Base-by-base conservation (phyloP, 2,888 invertebrate species). In the Drosophila diplacantha region DNA sequence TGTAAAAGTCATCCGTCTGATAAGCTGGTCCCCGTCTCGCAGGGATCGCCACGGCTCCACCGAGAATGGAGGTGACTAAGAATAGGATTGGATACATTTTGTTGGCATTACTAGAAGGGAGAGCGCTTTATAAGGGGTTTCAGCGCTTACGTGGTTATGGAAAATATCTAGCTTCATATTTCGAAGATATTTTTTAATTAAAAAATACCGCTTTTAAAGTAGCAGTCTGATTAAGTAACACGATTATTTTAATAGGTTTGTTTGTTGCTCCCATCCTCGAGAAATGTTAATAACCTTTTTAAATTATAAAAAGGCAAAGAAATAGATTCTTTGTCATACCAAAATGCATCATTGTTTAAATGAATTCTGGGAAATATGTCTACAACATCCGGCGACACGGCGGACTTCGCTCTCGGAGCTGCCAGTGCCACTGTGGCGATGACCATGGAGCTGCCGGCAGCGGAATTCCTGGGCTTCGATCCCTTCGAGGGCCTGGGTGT, bases 381-480 rank as follows among this genome's bases (percentile, higher is more conserved):
- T 41, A 20, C 14, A 14, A 90, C 90, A 2, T 87, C 90, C 1
- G 93, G 93, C 0, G 91, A 91, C 16, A 90, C 92, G 55, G 91
- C 91, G 67, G 93, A 93, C 70, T 93, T 91, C 85, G 91, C 91
- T 4, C 90, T 91, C 81, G 90, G 84, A 2, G 87, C 88, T 4
- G 69, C 67, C 1, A 74, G 81, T 41, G 81, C 53, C 1, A 68
- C 59, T 2, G 70, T 81, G 39, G 75, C 83, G 24, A 83, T 83
- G 14, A 92, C 92, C 0, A 89, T 91, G 70, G 93, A 93, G 81
- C 78, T 93, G 41, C 92, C 93, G 0, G 91, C 91, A 34, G 90
- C 91, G 5, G 64, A 73, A 0, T 64, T 63, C 44, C 73, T 78
- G 1, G 83, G 92, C 0, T 93, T 93, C 83, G 89, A 91, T 79